Base-by-base conservation (phyloP, 2,797 vertebrate genomes). In the Botia almorhae region DNA sequence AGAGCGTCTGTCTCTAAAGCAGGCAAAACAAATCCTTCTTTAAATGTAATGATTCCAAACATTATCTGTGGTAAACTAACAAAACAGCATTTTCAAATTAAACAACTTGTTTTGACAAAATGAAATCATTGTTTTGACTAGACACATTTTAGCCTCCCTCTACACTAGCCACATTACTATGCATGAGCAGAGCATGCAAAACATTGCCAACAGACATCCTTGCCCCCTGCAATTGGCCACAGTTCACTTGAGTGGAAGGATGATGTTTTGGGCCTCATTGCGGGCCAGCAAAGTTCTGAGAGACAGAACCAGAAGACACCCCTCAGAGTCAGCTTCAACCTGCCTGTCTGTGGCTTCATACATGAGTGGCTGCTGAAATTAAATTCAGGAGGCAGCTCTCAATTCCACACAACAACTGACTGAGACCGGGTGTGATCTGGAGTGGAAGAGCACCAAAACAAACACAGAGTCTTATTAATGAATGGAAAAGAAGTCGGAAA, bases 331-430 rank as follows among this genome's bases (percentile, higher is more conserved):
- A 2, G 67, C 26, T 60, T 71, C 46, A 53, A 56, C n/a, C 67
- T 4, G 56, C 4, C 43, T 63, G 68, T 78, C 26, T 61, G 26
- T 13, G 17, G 3, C 70, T 74, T 33, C 78, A 80, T 80, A 55
- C 60, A 80, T 48, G 53, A 68, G 55, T 58, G 65, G 36, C 29
- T 56, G 13, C 33, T 60, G 53, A 39, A 56, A 73, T 63, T 65
- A 12, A 74, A 81, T 85, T 85, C 56, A 67, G 79, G 16, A 51
- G 80, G 56, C 64, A 68, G 71, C 72, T 23, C 63, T 76, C 68
- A 46, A 75, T 74, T 70, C 56, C 53, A 48, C 74, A 70, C 26
- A 69, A 63, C 61, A 77, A 71, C 50, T 71, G 51, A 78, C 39
- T 36, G 33, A 79, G 65, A 68, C 26, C 11, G 56, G 39, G 26